Base-by-base conservation (phyloP, 2,797 vertebrate genomes). In the Falco biarmicus region DNA sequence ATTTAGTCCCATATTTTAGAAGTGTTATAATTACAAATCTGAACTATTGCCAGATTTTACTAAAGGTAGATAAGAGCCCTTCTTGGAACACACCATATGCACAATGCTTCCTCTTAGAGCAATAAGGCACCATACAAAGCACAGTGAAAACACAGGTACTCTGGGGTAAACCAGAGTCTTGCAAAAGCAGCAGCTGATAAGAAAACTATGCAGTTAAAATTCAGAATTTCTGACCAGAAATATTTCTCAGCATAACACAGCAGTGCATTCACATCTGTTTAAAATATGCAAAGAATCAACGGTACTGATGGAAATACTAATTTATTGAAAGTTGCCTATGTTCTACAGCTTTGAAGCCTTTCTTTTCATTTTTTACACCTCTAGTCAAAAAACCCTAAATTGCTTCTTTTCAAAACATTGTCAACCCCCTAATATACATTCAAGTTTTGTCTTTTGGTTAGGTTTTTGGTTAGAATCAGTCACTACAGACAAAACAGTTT, bases 341-440 rank as follows among this genome's bases (percentile, higher is more conserved):
- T 43, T 84, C 70, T 43, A 57, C 5, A 87, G 66, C 29, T 79
- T 77, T 64, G 61, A 90, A 70, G 22, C 6, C 50, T 31, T 88
- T 85, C 6, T 14, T 37, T 3, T 0, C 6, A 8, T 34, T 68
- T 85, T 73, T 65, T 20, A n/a, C 1, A 24, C 6, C 18, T 39
- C 53, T 63, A 7, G 13, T 34, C 59, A 63, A 37, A 64, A 37
- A 39, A 19, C 18, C 11, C 10, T 32, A 34, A 75, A 57, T 5
- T 34, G 43, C 4, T 71, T 70, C 1, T 84, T 93, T 75, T 78
- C 48, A 83, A 71, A 80, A 80, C 8, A 29, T 48, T n/a, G 56
- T 29, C 15, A 50, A 4, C 0, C 2, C 7, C 4, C 5, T 37
- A 21, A n/a, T 3, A 22, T 5, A 32, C 2, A 22, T 20, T 47